Percentiles rank a stretch among this genome's conserved stretches.
Conservation (phyloP, 2,888 invertebrate genomes). For the Frankliniella fusca region DNA sequence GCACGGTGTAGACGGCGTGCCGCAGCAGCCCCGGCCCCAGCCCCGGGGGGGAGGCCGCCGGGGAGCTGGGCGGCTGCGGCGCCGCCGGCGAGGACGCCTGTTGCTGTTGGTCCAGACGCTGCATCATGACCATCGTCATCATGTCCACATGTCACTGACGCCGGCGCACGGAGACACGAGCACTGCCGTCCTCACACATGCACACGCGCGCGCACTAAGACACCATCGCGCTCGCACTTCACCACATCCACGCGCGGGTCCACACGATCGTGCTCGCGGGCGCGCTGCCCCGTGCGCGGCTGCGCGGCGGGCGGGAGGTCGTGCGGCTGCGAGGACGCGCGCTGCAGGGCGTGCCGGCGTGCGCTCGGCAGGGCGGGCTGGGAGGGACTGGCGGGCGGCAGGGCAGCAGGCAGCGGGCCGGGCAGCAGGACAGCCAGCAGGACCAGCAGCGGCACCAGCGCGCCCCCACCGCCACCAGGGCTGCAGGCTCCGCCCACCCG, state of each 20-base stretch:
- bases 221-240: conserved; percentile 28
- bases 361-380: too few relatives aligned
- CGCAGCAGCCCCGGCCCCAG: not conserved
- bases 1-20: not conserved
- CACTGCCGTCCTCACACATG: not conserved
- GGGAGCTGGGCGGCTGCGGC: conserved; percentile 46
- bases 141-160: conserved; percentile 32
- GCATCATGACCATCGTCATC: conserved; percentile 42
- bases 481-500: not conserved
- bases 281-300: conserved; percentile 27
- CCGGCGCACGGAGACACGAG: not conserved
- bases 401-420: too few relatives aligned
- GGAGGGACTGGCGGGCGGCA: too few relatives aligned
- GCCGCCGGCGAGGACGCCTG: conserved; percentile 14
- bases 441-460: too few relatives aligned
- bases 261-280: conserved; percentile 33
- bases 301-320: not conserved
- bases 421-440: too few relatives aligned
- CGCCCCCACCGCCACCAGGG: not conserved
- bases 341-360: not conserved
- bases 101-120: conserved; percentile 38
- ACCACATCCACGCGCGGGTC: conserved; percentile 35
- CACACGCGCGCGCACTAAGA: conserved; percentile 5
- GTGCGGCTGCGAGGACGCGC: not conserved
- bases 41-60: conserved; percentile 47